Evolutionary conservation across 2,113 vertebrate genomes (phyloP), one percentile per base, ranked within the genome.

Genomic region (Pachycephala philippinensis): DNA sequence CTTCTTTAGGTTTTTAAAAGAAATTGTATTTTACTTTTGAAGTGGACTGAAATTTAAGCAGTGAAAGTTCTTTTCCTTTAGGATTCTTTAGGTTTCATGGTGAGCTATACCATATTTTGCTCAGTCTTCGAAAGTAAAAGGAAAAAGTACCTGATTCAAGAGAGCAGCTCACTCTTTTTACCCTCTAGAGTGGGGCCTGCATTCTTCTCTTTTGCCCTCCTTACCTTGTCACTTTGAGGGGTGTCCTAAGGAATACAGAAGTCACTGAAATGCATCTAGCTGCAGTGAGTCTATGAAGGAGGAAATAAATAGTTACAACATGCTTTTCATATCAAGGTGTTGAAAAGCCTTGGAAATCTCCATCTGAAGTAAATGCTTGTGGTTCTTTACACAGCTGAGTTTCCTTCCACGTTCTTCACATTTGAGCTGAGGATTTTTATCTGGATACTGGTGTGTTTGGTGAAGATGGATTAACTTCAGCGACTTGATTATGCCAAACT

Each of bases 141-240:
- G 22, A 30, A 35, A 31, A 69, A 54, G 15, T 49, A 45, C 18
- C 20, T 75, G 18, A 19, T 87, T 68, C 9, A 35, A 44, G 23
- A 52, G 66, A 85, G 47, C 8, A 64, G 35, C 56, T 69, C 7
- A 23, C 72, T 61, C 7, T 50, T 84, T 70, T 74, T 35, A 35
- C 31, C 28, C 14, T 53, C 8, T 37, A 0, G 40, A 45, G 13
- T 0, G 2, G 13, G 31, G 15, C 18, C 40, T 84, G 39, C 11
- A 3, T 84, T 82, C 22, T 87, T 40, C 50, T 52, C 56, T 69
- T 26, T 44, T 50, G 26, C n/a, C 12, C 8, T 72, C 45, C 26
- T 70, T 59, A 9, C n/a, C 20, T 28, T 63, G 35, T 65, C 23
- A 16, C 54, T 84, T 20, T n/a, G 35, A 22, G 22, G 8, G 3